A percentile compares a stretch with the other conserved stretches of the same genome.
Evolutionary conservation across 1,140 invertebrate species (phyloP).

Genomic region (Diachasmimorpha longicaudata): DNA sequence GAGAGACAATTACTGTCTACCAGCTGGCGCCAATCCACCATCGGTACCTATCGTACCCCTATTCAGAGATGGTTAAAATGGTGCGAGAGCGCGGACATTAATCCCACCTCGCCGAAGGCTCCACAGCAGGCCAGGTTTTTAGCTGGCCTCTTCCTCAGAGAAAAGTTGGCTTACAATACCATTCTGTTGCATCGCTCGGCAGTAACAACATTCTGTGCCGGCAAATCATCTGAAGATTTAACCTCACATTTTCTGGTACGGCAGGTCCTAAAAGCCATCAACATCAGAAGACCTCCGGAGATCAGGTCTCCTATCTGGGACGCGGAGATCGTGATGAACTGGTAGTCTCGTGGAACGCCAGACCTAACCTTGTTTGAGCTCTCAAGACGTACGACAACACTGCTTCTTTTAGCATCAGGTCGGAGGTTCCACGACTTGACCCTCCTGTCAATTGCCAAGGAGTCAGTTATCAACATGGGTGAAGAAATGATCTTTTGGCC

Average conservation of each 20-base stretch:
- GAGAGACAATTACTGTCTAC: not conserved
- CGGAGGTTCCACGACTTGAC: conserved; percentile 33
- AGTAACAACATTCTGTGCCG: conserved; percentile 39
- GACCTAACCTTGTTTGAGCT: conserved; percentile 24
- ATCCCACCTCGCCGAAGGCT: conserved; percentile 22
- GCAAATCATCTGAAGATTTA: not conserved
- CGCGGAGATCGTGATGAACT: conserved; percentile 5
- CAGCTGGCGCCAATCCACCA: not conserved
- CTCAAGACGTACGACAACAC: conserved; percentile 33
- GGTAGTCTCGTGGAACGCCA: not conserved
- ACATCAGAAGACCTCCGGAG: conserved; percentile 2
- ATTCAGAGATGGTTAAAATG: conserved; percentile 36
- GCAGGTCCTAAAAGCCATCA: conserved; percentile 18
- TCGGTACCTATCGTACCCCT: conserved; percentile 15
- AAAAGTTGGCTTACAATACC: conserved; percentile 33
- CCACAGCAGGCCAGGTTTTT: conserved; percentile 24
- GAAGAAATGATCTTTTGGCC: conserved; percentile 30
- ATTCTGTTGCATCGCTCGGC: conserved; percentile 47
- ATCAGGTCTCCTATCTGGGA: conserved; percentile 20
- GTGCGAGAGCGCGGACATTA: conserved; percentile 29
- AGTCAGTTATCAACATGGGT: conserved; percentile 22
- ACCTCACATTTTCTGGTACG: conserved; percentile 2
- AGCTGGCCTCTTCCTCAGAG: conserved; percentile 20
- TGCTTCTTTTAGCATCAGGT: conserved; percentile 35
- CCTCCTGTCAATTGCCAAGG: conserved; percentile 18